phyloP scores from a whole-genome alignment of 2,888 invertebrate species.

The Adineta ricciae region DNA sequence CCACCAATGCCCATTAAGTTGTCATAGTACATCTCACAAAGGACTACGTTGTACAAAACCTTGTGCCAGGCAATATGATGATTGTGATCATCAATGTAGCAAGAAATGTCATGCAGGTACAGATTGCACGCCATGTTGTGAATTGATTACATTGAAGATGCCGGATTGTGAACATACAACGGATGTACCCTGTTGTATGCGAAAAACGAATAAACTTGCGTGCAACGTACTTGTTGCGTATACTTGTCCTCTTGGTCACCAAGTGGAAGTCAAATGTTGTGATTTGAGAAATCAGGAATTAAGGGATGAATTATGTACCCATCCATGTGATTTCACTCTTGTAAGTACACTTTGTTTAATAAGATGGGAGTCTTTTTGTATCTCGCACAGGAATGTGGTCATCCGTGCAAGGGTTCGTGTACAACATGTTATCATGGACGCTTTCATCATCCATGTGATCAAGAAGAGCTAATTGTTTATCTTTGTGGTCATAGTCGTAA shows the following conservation, averaged over 20 bases:
- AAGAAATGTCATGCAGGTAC: not conserved
- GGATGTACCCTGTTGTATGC: conserved; percentile 8
- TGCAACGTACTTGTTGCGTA: not conserved
- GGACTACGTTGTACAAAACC: not conserved
- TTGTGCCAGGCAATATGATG: not conserved
- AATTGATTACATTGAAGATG: not conserved
- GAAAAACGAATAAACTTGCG: not conserved
- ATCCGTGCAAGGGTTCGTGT: not conserved
- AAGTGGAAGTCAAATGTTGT: not conserved
- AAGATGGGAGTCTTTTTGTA: not conserved
- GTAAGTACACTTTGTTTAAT: not conserved
- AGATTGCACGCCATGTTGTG: not conserved
- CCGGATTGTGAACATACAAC: not conserved
- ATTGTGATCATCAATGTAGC: not conserved
- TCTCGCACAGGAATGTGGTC: not conserved
- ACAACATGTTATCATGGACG: not conserved
- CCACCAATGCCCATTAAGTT: conserved; percentile 35
- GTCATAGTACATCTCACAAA: conserved; percentile 28
- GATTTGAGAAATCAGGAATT: not conserved
- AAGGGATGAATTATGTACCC: not conserved
- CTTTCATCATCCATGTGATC: not conserved
- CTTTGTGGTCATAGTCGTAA: not conserved
- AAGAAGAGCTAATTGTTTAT: not conserved
- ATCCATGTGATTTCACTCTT: not conserved
- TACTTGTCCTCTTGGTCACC: not conserved